Evolutionary conservation across 1,140 invertebrate genomes (phyloP).

Genomic region (Drosophila repletoides): DNA sequence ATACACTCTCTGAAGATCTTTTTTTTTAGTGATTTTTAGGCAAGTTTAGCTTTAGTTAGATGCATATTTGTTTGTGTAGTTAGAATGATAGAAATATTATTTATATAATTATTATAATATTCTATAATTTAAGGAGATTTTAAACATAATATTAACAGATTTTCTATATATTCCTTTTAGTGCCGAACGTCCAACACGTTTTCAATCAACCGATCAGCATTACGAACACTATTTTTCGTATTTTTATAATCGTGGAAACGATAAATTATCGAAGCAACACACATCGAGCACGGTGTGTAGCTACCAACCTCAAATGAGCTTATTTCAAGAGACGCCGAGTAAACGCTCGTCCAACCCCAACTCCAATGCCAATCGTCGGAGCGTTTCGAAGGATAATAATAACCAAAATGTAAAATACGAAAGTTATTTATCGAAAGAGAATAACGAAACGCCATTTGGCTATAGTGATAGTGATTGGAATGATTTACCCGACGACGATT

Average conservation of each 20-base stretch:
- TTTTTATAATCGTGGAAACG: conserved; percentile 64
- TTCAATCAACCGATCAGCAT: conserved; percentile 56
- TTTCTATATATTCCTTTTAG: conserved; percentile 27
- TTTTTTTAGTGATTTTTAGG: no score
- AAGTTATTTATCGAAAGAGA: conserved; percentile 56
- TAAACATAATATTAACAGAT: no score
- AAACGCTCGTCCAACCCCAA: conserved; percentile 21
- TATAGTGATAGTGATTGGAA: conserved; percentile 35
- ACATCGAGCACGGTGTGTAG: conserved; percentile 7
- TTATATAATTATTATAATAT: no score
- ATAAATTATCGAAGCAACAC: conserved; percentile 41
- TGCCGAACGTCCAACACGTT: conserved; percentile 34
- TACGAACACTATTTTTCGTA: conserved; percentile 77
- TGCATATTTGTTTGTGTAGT: no score
- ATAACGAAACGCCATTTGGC: conserved; percentile 45
- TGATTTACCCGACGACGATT: conserved; percentile 18
- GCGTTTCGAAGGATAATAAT: conserved; percentile 29
- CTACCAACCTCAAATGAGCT: conserved; percentile 64
- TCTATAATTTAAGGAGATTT: no score
- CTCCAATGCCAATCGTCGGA: conserved; percentile 10
- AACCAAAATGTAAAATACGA: conserved; percentile 45
- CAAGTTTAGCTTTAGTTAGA: no score
- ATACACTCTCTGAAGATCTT: no score
- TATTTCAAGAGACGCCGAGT: conserved; percentile 37
- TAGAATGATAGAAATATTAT: no score